Evolutionary conservation across 2,888 invertebrate genomes (phyloP), one percentile per base, ranked within the genome.

Genomic region (Carpatolechia fugitivella): DNA sequence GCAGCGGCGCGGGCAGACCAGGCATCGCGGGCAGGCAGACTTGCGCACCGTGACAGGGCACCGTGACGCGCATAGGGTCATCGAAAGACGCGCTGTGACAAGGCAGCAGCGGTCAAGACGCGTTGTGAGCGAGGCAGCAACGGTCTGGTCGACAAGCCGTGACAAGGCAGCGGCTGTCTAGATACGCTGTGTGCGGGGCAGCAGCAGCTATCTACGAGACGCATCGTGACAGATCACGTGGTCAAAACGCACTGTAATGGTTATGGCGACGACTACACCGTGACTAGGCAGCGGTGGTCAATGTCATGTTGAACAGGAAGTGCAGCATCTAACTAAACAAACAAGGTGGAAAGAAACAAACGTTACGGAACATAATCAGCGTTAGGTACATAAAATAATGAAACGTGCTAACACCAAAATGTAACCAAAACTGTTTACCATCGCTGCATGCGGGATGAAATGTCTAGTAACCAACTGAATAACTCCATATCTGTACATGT

Each of bases 91-190:
- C 50, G 38, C 55, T 40, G 48, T 54, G 60, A n/a, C 54, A 18
- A n/a, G 47, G 50, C 56, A 58, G 60, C 52, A 47, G 55, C 41
- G 55, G 35, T 35, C 35, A 13, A 13, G 47, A 46, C 13, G 14
- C 51, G n/a, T 50, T 51, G 56, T 57, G 58, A 24, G 52, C 16
- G 54, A 11, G 59, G 56, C 59, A 57, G 59, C 59, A 59, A 47
- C 18, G 31, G 41, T 35, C 33, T 11, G 30, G n/a, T n/a, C 3
- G 54, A 36, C 36, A 14, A 11, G 41, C 41, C 41, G 24, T 24
- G 46, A n/a, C 14, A 14, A 38, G 38, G 38, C 38, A 38, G 16
- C 38, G 38, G 16, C 38, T 13, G 38, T 38, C 38, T 16, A 38
- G 38, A 33, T 47, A 41, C 52, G 41, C 54, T 52, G 54, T 58